Conservation (phyloP, 2,797 vertebrate genomes). For the Acipenser ruthenus region DNA sequence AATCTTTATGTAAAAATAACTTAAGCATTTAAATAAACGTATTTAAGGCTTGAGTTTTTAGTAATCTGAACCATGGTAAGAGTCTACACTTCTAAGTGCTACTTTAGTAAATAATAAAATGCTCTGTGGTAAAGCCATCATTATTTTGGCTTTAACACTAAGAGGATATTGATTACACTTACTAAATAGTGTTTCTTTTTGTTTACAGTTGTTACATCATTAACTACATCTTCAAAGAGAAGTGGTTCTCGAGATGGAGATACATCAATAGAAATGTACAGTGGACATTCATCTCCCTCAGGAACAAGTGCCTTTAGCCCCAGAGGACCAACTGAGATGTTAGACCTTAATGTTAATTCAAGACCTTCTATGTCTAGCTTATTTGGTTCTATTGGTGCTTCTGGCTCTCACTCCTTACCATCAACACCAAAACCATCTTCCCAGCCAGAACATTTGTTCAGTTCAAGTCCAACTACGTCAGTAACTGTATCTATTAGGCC, state of each 20-base stretch:
- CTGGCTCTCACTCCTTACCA: slow-evolving; percentile 15
- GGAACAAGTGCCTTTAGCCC: slow-evolving; percentile 38
- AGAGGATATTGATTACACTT: too few species aligned
- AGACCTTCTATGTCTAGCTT: slow-evolving; percentile 7
- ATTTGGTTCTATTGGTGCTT: slow-evolving; percentile 18
- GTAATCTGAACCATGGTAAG: too few species aligned
- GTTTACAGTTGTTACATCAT: slow-evolving; percentile 49
- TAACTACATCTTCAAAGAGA: slow-evolving; percentile 30
- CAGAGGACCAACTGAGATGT: slow-evolving; percentile 31
- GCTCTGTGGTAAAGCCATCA: too few species aligned
- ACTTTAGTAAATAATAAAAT: too few species aligned
- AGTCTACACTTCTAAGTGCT: too few species aligned
- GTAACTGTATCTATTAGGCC: slow-evolving; percentile 22
- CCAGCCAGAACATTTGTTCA: not conserved
- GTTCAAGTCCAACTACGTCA: slow-evolving; percentile 2
- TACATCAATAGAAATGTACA: slow-evolving; percentile 16
- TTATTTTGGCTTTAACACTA: too few species aligned
- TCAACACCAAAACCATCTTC: slow-evolving; percentile 17
- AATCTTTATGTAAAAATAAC: too few species aligned
- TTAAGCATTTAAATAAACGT: too few species aligned
- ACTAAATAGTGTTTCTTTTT: slow-evolving; percentile 15
- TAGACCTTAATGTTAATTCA: not conserved
- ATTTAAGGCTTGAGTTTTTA: too few species aligned
- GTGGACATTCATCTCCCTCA: slow-evolving; percentile 30
- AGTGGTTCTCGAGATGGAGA: slow-evolving; percentile 39